Conservation (phyloP, 2,888 invertebrate species). For the Salpingus planirostris region DNA sequence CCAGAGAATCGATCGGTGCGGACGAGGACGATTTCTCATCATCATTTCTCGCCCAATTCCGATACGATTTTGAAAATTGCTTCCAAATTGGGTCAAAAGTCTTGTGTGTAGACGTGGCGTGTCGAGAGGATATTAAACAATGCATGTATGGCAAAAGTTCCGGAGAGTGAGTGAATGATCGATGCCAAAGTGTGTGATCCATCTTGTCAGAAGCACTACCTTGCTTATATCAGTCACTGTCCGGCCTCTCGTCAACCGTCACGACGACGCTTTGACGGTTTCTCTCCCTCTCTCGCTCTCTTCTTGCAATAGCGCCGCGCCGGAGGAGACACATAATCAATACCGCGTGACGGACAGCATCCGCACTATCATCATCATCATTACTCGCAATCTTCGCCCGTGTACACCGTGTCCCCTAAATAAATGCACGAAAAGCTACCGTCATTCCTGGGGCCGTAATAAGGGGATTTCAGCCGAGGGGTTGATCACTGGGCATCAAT, state of each 20-base stretch:
- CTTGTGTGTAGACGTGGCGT: slow-evolving; percentile 3
- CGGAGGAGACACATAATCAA: no score
- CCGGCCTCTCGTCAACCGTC: slow-evolving; percentile 27
- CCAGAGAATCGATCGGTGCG: slow-evolving; percentile 1
- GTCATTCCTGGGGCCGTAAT: no score
- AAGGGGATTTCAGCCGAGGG: no score
- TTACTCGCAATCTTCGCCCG: no score
- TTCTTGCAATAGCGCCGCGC: no score
- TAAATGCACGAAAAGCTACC: no score
- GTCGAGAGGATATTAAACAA: slow-evolving; percentile 11
- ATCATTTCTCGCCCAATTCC: no score
- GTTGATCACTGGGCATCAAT: no score
- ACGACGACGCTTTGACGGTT: slow-evolving; percentile 16
- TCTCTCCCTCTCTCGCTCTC: slow-evolving; percentile 17
- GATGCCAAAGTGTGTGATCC: slow-evolving; percentile 17
- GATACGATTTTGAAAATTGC: no score
- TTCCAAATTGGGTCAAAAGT: no score
- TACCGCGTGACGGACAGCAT: slow-evolving; percentile 21
- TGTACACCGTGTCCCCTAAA: no score
- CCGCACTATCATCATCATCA: no score
- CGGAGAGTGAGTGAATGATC: slow-evolving; percentile 16
- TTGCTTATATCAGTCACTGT: slow-evolving; percentile 28
- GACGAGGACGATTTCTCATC: slow-evolving; percentile 1
- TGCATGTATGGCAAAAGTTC: slow-evolving; percentile 14
- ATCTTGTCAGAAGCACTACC: slow-evolving; percentile 29